Evolutionary conservation across 2,797 vertebrate species (phyloP), one percentile per base, ranked within the genome.

Genomic region (Microctenopoma stevenorrisi): DNA sequence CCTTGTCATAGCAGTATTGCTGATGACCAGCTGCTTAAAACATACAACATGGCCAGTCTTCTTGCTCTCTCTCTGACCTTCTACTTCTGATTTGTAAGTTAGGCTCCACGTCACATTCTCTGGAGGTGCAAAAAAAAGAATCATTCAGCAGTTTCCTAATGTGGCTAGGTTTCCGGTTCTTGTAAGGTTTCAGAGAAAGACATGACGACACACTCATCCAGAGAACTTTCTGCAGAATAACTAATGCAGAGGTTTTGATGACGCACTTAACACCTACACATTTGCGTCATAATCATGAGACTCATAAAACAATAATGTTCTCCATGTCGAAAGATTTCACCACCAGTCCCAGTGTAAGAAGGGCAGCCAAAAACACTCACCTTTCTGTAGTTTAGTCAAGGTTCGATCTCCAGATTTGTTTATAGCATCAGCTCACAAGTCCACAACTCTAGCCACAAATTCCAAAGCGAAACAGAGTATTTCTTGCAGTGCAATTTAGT

Each of bases 211-310:
- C 25, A 56, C 16, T 64, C 76, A 67, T 64, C 66, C 55, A 80
- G 55, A 47, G 13, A 18, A 38, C 1, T 54, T 78, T 64, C 61
- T 64, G 68, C 50, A 63, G 51, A 58, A 51, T 13, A 46, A 8
- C 16, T 22, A n/a, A 68, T n/a, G 57, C 80, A 83, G 68, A 82
- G 72, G 61, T 76, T 49, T 4, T 7, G 64, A 72, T 79, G 83
- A 82, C 72, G 44, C 82, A 74, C 68, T 14, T 15, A 42, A 80
- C 83, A 75, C 81, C 79, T 64, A 76, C 86, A 84, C 76, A 73
- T 62, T 46, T 68, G 68, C 76, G 77, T 88, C 76, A 81, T 16
- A 73, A 67, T 72, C 46, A 48, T 71, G 60, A 73, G 46, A 44
- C 22, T 78, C 80, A 51, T 87, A 84, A 82, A 81, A 68, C 54